Conservation (phyloP, 2,888 invertebrate species). For the Nymphalis c-album region DNA sequence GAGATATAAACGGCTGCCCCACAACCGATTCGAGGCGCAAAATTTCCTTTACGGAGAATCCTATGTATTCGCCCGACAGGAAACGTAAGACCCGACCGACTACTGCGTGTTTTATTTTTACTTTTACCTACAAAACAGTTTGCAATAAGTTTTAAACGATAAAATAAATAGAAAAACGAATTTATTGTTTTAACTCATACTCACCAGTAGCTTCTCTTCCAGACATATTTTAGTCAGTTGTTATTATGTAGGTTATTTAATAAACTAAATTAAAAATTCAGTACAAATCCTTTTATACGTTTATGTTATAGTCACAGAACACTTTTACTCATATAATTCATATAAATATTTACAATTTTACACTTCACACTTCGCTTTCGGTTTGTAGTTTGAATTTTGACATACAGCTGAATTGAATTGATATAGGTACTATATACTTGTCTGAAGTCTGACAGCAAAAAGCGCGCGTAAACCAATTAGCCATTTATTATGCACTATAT, state of each 20-base stretch:
- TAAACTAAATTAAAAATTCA: too few relatives aligned
- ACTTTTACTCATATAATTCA: not conserved
- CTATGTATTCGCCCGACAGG: conserved; percentile 83
- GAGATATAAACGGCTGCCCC: conserved; percentile 80
- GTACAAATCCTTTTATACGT: too few relatives aligned
- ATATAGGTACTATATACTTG: not conserved
- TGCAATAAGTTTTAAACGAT: not conserved
- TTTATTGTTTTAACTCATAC: not conserved
- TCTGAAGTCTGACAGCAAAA: not conserved
- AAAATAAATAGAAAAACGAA: not conserved
- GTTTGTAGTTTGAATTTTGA: conserved; percentile 4
- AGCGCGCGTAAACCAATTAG: not conserved
- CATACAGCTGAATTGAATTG: not conserved
- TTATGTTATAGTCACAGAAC: too few relatives aligned
- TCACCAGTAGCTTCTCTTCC: conserved; percentile 14
- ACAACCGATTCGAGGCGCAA: conserved; percentile 81
- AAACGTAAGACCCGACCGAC: conserved; percentile 81
- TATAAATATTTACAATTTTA: not conserved
- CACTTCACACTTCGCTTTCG: not conserved
- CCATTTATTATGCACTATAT: too few relatives aligned
- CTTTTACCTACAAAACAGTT: conserved; percentile 26
- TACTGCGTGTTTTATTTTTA: conserved; percentile 77
- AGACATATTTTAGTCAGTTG: conserved; percentile 19
- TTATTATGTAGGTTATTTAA: not conserved
- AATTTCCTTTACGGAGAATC: conserved; percentile 82